These are phyloP conservation scores for Tetramorium simillimum DNA, from an alignment of 1,140 invertebrate genomes.

Conservation along the genomic window DNA sequence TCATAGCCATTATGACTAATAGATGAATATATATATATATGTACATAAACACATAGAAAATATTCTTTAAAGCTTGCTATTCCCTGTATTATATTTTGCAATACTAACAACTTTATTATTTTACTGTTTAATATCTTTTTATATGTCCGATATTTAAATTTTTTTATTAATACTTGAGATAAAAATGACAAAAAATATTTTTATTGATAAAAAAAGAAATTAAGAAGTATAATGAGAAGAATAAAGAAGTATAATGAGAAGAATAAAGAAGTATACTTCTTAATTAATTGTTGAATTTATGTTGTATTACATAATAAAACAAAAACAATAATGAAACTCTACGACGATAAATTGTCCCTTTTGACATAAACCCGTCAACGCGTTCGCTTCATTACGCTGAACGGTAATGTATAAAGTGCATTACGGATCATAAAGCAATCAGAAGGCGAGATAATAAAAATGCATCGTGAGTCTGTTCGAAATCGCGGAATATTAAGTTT, in stretches of 20 bases:
- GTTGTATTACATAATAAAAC: neutral
- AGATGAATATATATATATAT: neutral
- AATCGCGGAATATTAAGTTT: neutral
- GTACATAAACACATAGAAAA: neutral
- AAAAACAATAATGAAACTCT: neutral
- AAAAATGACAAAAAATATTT: neutral
- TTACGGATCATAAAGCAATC: conserved; percentile 42
- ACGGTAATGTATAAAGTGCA: neutral
- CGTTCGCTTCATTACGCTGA: conserved; percentile 18
- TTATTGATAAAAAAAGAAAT: neutral
- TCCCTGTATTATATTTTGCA: neutral
- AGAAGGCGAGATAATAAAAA: conserved; percentile 16
- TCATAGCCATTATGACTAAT: neutral
- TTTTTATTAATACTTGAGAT: neutral
- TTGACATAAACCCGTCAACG: conserved; percentile 21
- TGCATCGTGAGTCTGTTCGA: neutral
- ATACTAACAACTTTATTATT: neutral
- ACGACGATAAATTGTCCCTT: neutral
- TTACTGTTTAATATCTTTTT: neutral
- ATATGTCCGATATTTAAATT: neutral
- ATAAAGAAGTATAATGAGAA: too few species aligned
- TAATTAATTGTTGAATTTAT: neutral
- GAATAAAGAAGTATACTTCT: too few species aligned
- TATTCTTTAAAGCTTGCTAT: neutral
- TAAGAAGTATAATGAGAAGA: neutral